Evolutionary conservation across 2,113 vertebrate species (phyloP), one percentile per base, ranked within the genome.

Genomic region (Regulus satrapa): DNA sequence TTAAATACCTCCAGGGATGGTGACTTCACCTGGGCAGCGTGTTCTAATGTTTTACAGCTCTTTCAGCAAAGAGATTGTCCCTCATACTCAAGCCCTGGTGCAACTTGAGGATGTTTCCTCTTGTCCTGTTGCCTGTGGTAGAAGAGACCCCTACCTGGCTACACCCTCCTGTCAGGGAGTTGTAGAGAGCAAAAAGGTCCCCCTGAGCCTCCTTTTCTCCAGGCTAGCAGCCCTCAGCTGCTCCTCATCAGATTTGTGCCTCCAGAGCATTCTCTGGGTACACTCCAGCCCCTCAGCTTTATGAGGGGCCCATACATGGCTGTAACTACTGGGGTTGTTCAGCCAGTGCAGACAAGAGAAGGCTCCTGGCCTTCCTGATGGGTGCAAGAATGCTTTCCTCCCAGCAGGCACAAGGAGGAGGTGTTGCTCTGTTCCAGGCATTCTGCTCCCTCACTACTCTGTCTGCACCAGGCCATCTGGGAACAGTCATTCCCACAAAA

Each of bases 321-420:
- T 29, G 4, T 29, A n/a, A 32, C 76, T 23, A 2, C 26, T 20
- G 63, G 72, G 8, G 7, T 20, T 38, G 25, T 36, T 74, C 4
- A 18, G 52, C 5, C 59, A 34, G 20, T 71, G 36, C 61, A 71
- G 67, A 12, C 11, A 15, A 4, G 61, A 68, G 81, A 12, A 19
- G 52, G 45, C 32, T 73, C 24, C 43, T 62, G 62, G 34, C 58
- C 56, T 7, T 5, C 0, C 1, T 34, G 49, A 41, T 3, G 2
- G 28, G 6, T 0, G 2, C 49, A 54, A 89, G 38, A 58, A 5
- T 52, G 38, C 55, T 92, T 81, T 93, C 66, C 81, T 96, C 21
- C 32, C 23, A 31, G 71, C 78, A 66, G 89, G 85, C 95, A 93
- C 89, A 85, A 89, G 95, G 93, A 96, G 93, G 91, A 66, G 71